Conservation (phyloP, 2,888 invertebrate species). For the Drosophila prolongata region DNA sequence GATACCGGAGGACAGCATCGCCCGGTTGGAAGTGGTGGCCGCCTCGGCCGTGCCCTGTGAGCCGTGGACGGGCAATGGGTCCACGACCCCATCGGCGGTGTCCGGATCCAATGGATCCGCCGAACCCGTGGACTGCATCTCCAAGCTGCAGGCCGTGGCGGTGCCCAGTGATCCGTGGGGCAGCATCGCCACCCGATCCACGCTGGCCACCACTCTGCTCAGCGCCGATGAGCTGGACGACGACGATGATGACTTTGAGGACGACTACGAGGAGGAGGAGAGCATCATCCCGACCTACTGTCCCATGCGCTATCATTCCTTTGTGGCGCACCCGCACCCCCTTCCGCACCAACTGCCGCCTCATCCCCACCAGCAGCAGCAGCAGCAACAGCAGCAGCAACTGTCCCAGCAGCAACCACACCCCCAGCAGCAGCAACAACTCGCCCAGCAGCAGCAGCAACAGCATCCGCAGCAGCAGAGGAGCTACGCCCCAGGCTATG, state of each 20-base stretch:
- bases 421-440: constrained; percentile 47
- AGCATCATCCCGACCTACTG: constrained; percentile 84
- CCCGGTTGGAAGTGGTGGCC: constrained; percentile 84
- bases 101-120: constrained; percentile 21
- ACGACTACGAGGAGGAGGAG: constrained; percentile 85
- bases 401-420: constrained; percentile 53
- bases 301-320: constrained; percentile 82
- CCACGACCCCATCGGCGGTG: constrained; percentile 53
- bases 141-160: constrained; percentile 89
- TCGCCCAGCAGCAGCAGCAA: constrained; percentile 28
- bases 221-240: constrained; percentile 84
- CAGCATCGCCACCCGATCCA: constrained; percentile 83
- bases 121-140: constrained; percentile 86
- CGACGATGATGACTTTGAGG: constrained; percentile 84
- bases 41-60: constrained; percentile 81
- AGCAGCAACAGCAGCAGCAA: constrained; percentile 48
- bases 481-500: constrained; percentile 80
- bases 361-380: constrained; percentile 48
- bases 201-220: constrained; percentile 83
- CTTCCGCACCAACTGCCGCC: constrained; percentile 55
- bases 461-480: constrained; percentile 42
- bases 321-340: constrained; percentile 69
- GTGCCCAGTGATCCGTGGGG: constrained; percentile 88
- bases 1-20: constrained; percentile 83
- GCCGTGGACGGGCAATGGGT: constrained; percentile 73